phyloP scores from a whole-genome alignment of 2,888 invertebrate species.

The Eupithecia abbreviata region DNA sequence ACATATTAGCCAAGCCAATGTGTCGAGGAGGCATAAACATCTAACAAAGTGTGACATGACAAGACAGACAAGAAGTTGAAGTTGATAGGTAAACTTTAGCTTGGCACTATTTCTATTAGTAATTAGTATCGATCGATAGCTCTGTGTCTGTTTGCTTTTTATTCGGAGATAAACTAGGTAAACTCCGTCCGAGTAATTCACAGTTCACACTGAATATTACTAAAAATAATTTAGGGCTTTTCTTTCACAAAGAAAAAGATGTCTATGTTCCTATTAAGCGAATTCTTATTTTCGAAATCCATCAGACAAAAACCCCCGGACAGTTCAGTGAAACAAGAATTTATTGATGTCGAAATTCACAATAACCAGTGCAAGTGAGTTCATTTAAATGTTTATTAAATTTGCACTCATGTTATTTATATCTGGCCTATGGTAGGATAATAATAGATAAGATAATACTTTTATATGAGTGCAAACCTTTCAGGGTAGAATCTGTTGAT shows the following conservation, averaged over 20 bases:
- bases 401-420: neutral
- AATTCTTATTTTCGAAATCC: constrained; percentile 42
- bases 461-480: constrained; percentile 12
- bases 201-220: too few relatives aligned
- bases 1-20: too few relatives aligned
- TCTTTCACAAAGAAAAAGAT: constrained; percentile 15
- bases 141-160: too few relatives aligned
- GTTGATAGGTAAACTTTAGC: too few relatives aligned
- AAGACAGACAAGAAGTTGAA: too few relatives aligned
- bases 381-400: neutral
- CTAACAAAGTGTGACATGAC: too few relatives aligned
- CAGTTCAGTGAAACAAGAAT: constrained; percentile 36
- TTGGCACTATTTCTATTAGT: too few relatives aligned
- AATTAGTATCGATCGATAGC: too few relatives aligned
- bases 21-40: too few relatives aligned
- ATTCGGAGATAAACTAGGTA: too few relatives aligned
- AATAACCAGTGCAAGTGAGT: constrained; percentile 33
- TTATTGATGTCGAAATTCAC: neutral
- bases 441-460: neutral
- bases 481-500: constrained; percentile 39
- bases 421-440: neutral
- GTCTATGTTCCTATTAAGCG: constrained; percentile 35
- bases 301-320: constrained; percentile 34
- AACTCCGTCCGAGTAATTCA: too few relatives aligned
- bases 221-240: neutral